Base-by-base conservation (phyloP, 2,113 vertebrate species). In the Sminthopsis crassicaudata region DNA sequence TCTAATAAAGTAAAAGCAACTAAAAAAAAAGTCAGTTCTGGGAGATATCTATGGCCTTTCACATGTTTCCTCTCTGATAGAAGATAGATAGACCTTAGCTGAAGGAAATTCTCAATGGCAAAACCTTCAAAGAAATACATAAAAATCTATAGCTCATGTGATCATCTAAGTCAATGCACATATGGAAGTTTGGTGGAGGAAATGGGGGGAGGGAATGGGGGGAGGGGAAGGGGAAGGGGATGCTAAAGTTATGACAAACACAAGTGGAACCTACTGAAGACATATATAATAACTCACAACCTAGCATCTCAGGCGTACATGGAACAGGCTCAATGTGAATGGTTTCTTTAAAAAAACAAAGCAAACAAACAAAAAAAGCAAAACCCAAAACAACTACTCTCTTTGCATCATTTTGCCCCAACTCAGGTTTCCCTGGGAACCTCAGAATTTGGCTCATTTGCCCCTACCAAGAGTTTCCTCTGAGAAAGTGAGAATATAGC, bases 31-130 rank as follows among this genome's bases (percentile, higher is more conserved):
- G 60, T 67, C 60, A n/a, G 3, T 76, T 36, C 36, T 76, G 16
- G n/a, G n/a, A 16, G 67, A 84, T 42, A 84, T 42, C 67, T 53
- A 23, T 76, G 10, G 30, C 12, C 30, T 36, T 67, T 67, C 30
- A 67, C 12, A 95, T 93, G 19, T 84, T 84, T 76, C 36, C 14
- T n/a, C 60, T 84, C 3, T 0, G n/a, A 84, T 84, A 42, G 6
- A 42, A 84, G 16, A 84, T 42, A 42, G 16, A 42, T 22, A 84
- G 67, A 84, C 19, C 27, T 95, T 97, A 94, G 50, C 88, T 90
- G 60, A 54, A 94, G 92, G 95, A 88, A 91, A 84, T 91, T 96
- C 53, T 53, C 92, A 90, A 23, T 0, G 57, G 42, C 42, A 50
- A 92, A 96, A 93, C 84, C 0, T 27, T 95, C 76, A 60, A 2